These are phyloP conservation scores for Benthosema pterotum DNA, from an alignment of 2,797 vertebrate genomes.

Conservation along the genomic window DNA sequence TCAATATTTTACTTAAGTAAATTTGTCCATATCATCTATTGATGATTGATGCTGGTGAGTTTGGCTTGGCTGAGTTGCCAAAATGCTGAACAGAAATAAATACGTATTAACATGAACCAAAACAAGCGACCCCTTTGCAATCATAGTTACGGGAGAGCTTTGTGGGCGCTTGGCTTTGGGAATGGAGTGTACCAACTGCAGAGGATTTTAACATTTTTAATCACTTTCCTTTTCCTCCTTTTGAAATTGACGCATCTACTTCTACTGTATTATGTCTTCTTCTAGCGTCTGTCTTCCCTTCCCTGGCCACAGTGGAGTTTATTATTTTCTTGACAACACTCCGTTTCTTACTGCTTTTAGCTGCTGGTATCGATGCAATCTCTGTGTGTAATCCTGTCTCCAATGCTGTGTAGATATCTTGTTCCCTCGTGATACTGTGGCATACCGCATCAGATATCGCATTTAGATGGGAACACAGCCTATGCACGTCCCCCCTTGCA, in stretches of 20 bases:
- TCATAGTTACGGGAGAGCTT: no score
- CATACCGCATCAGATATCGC: background rate
- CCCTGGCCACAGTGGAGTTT: conserved; percentile 1
- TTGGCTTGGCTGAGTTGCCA: no score
- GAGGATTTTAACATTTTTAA: background rate
- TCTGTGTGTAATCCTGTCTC: conserved; percentile 15
- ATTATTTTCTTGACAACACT: background rate
- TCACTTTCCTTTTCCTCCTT: no score
- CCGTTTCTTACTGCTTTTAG: background rate
- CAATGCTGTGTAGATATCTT: conserved; percentile 2
- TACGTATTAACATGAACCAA: no score
- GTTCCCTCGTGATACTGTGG: background rate
- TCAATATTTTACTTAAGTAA: no score
- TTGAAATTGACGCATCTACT: background rate
- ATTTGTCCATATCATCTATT: no score
- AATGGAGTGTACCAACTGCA: conserved; percentile 3
- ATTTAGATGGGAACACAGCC: background rate
- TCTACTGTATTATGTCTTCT: background rate
- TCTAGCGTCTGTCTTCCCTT: background rate
- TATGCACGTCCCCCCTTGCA: background rate
- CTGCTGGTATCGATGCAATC: conserved; percentile 6
- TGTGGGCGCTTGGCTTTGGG: no score
- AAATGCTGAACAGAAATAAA: no score
- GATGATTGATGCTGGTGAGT: no score
- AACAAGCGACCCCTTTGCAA: no score